Conservation (phyloP, 2,888 invertebrate species). For the Cantharis nigra region DNA sequence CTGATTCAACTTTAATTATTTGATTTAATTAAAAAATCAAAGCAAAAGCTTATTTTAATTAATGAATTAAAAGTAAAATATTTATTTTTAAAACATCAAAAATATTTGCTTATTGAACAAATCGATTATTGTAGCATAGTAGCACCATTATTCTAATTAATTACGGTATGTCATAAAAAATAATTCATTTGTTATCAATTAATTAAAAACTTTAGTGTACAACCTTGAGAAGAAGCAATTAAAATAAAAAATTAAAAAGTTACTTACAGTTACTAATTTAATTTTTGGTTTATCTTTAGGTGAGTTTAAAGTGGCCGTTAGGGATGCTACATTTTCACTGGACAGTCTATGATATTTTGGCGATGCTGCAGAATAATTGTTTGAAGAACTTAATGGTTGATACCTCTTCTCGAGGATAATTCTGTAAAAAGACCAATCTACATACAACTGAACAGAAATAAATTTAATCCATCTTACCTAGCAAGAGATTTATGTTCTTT, state of each 20-base stretch:
- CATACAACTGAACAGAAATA: background rate
- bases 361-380: conserved; percentile 9
- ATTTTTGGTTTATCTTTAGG: conserved; percentile 22
- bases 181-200: background rate
- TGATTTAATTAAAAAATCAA: background rate
- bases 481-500: conserved; percentile 71
- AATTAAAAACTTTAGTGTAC: background rate
- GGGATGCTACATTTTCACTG: conserved; percentile 19
- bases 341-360: conserved; percentile 16
- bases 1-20: background rate
- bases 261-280: conserved; percentile 23
- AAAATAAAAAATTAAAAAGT: background rate
- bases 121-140: background rate
- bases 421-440: conserved; percentile 3
- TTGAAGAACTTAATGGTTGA: conserved; percentile 8
- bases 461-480: conserved; percentile 55
- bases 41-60: background rate
- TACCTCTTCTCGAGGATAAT: conserved; percentile 23
- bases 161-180: background rate
- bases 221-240: background rate
- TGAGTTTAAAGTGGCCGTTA: conserved; percentile 19
- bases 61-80: background rate
- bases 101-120: background rate
- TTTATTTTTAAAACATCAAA: background rate
- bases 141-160: background rate